phyloP scores from a whole-genome alignment of 2,888 invertebrate genomes.

The Melipona beecheii region DNA sequence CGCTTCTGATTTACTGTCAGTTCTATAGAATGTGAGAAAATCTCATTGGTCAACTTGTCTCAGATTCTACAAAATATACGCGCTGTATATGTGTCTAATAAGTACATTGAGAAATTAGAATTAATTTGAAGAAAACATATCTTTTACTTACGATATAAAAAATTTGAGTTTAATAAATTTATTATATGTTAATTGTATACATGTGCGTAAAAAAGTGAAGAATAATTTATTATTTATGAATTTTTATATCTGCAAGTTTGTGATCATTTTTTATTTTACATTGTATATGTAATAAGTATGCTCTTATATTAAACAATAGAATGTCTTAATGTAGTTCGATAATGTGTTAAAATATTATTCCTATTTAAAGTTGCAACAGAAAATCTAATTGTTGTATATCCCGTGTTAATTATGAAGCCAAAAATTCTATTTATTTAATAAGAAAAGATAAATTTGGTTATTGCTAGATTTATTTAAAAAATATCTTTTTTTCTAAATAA shows the following conservation, averaged over 20 bases:
- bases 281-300: neutral
- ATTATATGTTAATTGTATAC: neutral
- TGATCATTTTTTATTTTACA: neutral
- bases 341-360: neutral
- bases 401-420: neutral
- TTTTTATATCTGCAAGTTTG: neutral
- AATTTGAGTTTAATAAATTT: neutral
- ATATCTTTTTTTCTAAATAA: neutral
- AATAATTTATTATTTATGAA: neutral
- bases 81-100: neutral
- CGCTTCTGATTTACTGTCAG: conserved; percentile 38
- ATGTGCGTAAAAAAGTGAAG: neutral
- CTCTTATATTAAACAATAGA: neutral
- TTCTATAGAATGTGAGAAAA: conserved; percentile 44
- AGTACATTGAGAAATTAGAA: neutral
- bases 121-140: neutral
- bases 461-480: neutral
- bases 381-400: neutral
- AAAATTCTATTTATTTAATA: neutral
- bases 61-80: conserved; percentile 35
- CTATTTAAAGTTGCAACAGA: neutral
- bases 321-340: neutral
- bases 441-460: neutral
- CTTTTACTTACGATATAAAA: neutral
- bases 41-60: conserved; percentile 46